Base-by-base conservation (phyloP, 2,888 invertebrate genomes). In the Plebejus argus region DNA sequence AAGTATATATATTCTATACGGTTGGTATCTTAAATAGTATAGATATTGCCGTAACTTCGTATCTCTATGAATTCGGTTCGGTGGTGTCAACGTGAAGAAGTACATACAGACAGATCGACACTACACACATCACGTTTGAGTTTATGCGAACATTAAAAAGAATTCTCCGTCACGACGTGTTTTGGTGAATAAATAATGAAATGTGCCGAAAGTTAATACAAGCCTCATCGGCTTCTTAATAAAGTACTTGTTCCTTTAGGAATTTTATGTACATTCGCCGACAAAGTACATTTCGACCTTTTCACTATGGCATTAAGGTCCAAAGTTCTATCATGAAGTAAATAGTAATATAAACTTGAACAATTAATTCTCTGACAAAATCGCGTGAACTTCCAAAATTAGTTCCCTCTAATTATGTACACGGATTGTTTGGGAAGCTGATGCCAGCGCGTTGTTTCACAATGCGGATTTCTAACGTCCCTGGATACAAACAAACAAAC, bases 361-460 rank as follows among this genome's bases (percentile, higher is more conserved):
- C 66, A 66, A 66, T 66, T 28, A 66, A 66, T 66, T 66, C 66
- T 15, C 28, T 66, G 5, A 61, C 61, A 66, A 66, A 28, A 15
- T 66, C 66, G 28, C 66, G 66, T 66, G 33, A 66, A 72, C 72
- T 72, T 45, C 72, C 15, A 20, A 72, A 72, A 72, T 72, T 72
- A 72, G 45, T 39, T 72, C 45, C 72, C 23, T 45, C n/a, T 72
- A 72, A 72, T 72, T 72, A 72, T 23, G 45, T 45, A 72, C 8
- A 45, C 72, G 12, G 39, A 45, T 72, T 72, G 72, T 45, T 72
- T 72, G n/a, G 39, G 20, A 53, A 72, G 45, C 23, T 20, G 39
- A 45, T 6, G 45, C 72, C 20, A 45, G 45, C 72, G 39, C 39
- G 28, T 66, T 33, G 66, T 66, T 66, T 23, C 23, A 58, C 58